A percentile compares a stretch with the other conserved stretches of the same genome.
Conservation (phyloP, 2,888 invertebrate species). For the Timandra comae region DNA sequence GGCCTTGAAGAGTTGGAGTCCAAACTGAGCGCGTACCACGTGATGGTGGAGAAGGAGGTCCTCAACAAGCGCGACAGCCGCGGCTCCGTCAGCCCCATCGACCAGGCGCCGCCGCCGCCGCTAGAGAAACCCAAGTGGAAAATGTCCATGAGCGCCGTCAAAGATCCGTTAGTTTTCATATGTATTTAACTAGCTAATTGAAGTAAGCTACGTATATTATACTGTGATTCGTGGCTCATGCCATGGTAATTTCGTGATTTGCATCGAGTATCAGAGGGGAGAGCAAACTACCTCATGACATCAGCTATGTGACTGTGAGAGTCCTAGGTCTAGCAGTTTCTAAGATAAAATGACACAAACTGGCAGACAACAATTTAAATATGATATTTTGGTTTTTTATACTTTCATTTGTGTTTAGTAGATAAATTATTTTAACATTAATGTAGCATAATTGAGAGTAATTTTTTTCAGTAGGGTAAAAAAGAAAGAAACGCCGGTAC, state of each 20-base stretch:
- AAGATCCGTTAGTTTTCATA: conserved; percentile 59
- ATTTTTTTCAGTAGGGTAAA: conserved; percentile 67
- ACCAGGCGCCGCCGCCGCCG: conserved; percentile 69
- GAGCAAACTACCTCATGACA: too few species aligned
- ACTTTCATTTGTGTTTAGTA: too few species aligned
- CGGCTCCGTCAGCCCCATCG: conserved; percentile 60
- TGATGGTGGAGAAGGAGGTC: conserved; percentile 82
- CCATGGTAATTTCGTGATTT: too few species aligned
- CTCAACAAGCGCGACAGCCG: conserved; percentile 68
- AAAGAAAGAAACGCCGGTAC: conserved; percentile 75
- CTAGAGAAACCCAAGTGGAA: conserved; percentile 80
- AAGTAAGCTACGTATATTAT: too few species aligned
- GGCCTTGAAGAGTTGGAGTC: conserved; percentile 86
- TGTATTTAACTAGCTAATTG: not conserved
- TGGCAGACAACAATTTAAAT: too few species aligned
- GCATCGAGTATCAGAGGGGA: too few species aligned
- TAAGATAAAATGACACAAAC: too few species aligned
- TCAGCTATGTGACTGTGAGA: too few species aligned
- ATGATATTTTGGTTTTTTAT: too few species aligned
- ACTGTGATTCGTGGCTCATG: too few species aligned
- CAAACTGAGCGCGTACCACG: conserved; percentile 86
- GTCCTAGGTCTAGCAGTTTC: too few species aligned
- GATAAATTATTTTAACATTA: not conserved
- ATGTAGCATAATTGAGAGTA: too few species aligned
- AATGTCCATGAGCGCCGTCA: conserved; percentile 80